Evolutionary conservation across 2,797 vertebrate species (phyloP).

Genomic region (Helarctos malayanus): DNA sequence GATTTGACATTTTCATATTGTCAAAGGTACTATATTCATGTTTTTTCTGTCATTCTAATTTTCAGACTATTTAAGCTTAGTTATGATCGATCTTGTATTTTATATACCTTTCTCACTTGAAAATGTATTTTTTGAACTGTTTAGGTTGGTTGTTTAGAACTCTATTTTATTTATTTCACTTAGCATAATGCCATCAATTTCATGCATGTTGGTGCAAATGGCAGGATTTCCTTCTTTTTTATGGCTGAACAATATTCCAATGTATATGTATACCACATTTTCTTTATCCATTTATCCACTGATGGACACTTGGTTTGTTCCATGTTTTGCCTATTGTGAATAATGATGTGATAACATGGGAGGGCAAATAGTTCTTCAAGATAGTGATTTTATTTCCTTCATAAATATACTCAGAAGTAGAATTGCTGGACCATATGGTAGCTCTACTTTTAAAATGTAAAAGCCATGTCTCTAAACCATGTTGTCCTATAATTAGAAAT

Average conservation of each 20-base stretch:
- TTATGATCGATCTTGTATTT: conserved; percentile 3
- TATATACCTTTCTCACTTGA: background rate
- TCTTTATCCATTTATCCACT: background rate
- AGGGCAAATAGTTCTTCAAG: background rate
- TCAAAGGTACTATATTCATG: background rate
- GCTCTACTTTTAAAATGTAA: background rate
- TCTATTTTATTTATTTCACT: background rate
- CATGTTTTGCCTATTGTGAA: background rate
- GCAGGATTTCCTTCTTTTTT: background rate
- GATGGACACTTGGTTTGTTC: background rate
- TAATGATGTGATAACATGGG: background rate
- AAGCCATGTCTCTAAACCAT: background rate
- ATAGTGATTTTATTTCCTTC: background rate
- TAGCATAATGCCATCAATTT: background rate
- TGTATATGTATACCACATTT: background rate
- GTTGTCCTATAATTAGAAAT: background rate
- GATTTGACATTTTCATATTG: conserved; percentile 4
- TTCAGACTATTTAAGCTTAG: background rate
- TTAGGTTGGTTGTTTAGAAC: background rate
- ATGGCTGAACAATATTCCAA: background rate
- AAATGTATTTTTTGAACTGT: conserved; percentile 3
- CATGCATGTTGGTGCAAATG: background rate
- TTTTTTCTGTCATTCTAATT: conserved; percentile 38
- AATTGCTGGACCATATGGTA: background rate
- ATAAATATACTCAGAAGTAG: background rate